These are phyloP conservation scores for Noctilio leporinus DNA, from an alignment of 2,113 vertebrate species.

Conservation along the genomic window DNA sequence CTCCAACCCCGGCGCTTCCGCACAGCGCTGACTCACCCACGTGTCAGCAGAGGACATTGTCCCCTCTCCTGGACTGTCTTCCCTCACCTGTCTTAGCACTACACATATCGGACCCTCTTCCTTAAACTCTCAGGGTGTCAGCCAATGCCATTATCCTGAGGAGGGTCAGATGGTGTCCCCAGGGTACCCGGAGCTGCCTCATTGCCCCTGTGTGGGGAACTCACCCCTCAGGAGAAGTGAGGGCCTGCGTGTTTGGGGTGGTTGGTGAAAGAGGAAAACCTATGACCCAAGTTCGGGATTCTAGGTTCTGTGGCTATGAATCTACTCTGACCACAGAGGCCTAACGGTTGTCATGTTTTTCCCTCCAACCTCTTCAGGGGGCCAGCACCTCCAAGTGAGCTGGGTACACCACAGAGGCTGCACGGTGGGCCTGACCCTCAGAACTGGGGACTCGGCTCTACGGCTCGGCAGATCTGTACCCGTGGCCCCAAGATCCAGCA, in stretches of 20 bases:
- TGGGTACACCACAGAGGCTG: not conserved
- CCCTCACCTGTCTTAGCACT: not conserved
- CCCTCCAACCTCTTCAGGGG: not conserved
- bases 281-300: not conserved
- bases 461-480: not conserved
- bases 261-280: not conserved
- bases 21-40: not conserved
- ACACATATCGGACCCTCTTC: not conserved
- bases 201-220: accelerated
- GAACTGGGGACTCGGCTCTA: not conserved
- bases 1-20: not conserved
- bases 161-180: not conserved
- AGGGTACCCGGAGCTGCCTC: not conserved
- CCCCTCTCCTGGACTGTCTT: not conserved
- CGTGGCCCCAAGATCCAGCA: not conserved
- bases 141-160: not conserved
- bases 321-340: not conserved
- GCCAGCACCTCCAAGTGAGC: not conserved
- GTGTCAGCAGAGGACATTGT: accelerated
- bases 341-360: not conserved
- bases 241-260: not conserved
- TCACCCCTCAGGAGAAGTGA: not conserved
- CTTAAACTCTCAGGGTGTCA: not conserved
- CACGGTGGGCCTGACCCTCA: not conserved
- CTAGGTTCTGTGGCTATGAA: not conserved